These are phyloP conservation scores for Ormyrus nitidulus DNA, from an alignment of 2,888 invertebrate genomes.

Conservation along the genomic window DNA sequence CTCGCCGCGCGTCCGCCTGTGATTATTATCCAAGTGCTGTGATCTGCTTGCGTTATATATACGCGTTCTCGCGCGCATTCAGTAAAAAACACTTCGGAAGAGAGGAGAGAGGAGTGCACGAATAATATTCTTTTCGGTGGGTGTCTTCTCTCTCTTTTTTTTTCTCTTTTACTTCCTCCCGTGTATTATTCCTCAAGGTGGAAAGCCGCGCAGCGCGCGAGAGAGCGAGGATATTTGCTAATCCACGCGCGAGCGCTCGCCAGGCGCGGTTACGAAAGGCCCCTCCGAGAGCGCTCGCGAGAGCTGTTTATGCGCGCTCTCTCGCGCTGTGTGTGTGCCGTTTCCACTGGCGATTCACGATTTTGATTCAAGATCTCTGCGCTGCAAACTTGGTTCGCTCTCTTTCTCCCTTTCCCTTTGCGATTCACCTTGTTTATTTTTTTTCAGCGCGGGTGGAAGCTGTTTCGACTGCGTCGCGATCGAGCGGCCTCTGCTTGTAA, in stretches of 20 bases:
- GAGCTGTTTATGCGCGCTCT: background rate
- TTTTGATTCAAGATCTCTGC: background rate
- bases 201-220: background rate
- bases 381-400: background rate
- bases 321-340: background rate
- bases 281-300: background rate
- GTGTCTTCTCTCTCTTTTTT: background rate
- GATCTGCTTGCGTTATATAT: background rate
- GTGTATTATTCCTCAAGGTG: background rate
- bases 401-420: constrained; percentile 56
- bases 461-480: too few species aligned
- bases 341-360: background rate
- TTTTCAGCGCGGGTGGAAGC: constrained; percentile 47
- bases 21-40: constrained; percentile 46
- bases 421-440: background rate
- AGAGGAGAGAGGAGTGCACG: background rate
- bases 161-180: background rate
- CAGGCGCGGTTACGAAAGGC: background rate
- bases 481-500: too few species aligned
- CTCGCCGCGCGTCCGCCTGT: constrained; percentile 20
- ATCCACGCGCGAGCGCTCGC: background rate
- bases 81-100: background rate
- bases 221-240: background rate
- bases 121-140: background rate
- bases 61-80: constrained; percentile 36